Conservation (phyloP, 2,113 vertebrate genomes). For the Lichenostomus cassidix region DNA sequence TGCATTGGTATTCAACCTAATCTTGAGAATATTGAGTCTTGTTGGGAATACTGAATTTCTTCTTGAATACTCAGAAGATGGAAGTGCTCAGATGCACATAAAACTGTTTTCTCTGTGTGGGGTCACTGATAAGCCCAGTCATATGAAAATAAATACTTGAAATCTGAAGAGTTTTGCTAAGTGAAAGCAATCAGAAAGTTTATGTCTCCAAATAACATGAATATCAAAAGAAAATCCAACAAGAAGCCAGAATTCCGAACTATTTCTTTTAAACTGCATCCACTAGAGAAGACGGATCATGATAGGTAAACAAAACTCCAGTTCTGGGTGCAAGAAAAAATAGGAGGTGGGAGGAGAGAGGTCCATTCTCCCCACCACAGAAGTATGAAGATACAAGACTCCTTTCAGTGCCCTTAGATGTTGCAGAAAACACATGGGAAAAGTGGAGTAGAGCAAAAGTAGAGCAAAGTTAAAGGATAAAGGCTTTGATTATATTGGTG, state of each 20-base stretch:
- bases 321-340: neutral
- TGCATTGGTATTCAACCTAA: neutral
- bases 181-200: neutral
- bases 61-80: neutral
- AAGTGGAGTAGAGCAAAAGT: neutral
- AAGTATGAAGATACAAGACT: neutral
- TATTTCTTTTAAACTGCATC: neutral
- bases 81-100: neutral
- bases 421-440: neutral
- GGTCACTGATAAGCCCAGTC: neutral
- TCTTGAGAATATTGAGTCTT: neutral
- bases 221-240: neutral
- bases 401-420: fast-evolving
- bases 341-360: neutral
- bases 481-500: neutral
- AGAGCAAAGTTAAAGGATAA: neutral
- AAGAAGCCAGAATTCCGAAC: neutral
- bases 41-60: neutral
- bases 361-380: neutral
- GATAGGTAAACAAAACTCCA: neutral
- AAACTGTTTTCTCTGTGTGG: neutral
- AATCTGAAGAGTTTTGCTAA: neutral
- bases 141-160: neutral
- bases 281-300: neutral
- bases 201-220: neutral